Evolutionary conservation across 2,113 vertebrate genomes (phyloP).

Genomic region (Erythrocercus mccallii): DNA sequence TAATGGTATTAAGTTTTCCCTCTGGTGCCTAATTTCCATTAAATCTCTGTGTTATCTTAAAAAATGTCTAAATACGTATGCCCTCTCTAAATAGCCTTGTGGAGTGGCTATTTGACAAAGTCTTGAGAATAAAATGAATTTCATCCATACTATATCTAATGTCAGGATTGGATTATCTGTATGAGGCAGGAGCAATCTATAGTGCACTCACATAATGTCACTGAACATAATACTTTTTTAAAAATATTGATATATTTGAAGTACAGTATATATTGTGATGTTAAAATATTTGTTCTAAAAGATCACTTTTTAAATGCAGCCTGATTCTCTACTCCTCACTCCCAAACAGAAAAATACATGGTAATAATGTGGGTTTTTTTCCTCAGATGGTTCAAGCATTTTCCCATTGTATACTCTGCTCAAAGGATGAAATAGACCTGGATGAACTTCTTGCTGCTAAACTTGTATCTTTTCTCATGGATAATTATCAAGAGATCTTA

Average conservation of each 20-base stretch:
- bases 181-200: not conserved
- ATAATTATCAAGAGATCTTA: constrained; percentile 81
- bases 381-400: constrained; percentile 83
- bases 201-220: not conserved
- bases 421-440: constrained; percentile 84
- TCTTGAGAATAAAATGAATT: not conserved
- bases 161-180: not conserved
- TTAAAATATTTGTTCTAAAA: not conserved
- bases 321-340: not conserved
- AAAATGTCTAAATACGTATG: not conserved
- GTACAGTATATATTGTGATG: not conserved
- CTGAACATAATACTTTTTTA: fast-evolving
- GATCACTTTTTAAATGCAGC: not conserved
- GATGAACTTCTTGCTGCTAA: constrained; percentile 85
- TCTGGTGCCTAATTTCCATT: not conserved
- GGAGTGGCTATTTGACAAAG: not conserved
- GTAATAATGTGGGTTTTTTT: not conserved
- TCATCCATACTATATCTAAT: not conserved
- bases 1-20: not conserved
- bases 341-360: not conserved
- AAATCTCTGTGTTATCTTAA: not conserved
- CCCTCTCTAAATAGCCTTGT: not conserved
- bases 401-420: constrained; percentile 84
- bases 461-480: constrained; percentile 85
- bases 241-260: not conserved